A percentile compares a stretch with the other conserved stretches of the same genome.
These are phyloP conservation scores for Carollia perspicillata DNA, from an alignment of 2,113 vertebrate species.

Conservation along the genomic window DNA sequence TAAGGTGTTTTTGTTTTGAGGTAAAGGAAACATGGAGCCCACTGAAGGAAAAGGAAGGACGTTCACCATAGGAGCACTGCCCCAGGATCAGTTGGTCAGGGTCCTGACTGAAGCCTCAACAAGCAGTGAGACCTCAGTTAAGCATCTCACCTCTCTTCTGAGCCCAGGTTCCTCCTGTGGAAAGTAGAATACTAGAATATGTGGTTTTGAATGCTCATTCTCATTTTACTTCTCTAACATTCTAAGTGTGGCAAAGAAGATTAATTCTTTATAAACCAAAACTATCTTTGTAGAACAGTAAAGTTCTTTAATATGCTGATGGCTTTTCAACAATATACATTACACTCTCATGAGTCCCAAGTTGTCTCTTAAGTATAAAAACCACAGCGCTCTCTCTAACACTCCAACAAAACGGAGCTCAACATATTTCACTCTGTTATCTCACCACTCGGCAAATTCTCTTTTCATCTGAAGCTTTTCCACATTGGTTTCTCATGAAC, in stretches of 20 bases:
- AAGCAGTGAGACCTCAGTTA: background rate
- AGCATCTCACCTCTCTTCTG: background rate
- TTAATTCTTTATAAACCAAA: conserved; percentile 40
- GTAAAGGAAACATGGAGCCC: background rate
- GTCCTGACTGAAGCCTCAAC: background rate
- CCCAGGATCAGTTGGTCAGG: background rate
- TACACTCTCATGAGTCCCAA: background rate
- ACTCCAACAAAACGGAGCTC: background rate
- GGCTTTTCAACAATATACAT: background rate
- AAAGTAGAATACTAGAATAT: background rate
- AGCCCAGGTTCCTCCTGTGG: background rate
- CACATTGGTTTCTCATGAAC: background rate
- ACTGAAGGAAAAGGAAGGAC: background rate
- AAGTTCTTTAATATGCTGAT: background rate
- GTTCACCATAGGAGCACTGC: background rate
- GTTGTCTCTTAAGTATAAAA: background rate
- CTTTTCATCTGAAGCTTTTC: background rate
- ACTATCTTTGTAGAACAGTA: background rate
- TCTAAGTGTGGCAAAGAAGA: background rate
- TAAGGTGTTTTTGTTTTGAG: background rate
- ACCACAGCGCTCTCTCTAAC: background rate
- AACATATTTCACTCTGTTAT: background rate
- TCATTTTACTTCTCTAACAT: background rate
- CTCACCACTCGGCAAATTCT: background rate
- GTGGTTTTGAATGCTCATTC: background rate